phyloP scores from a whole-genome alignment of 2,113 vertebrate genomes.

The Amblyornis subalaris region DNA sequence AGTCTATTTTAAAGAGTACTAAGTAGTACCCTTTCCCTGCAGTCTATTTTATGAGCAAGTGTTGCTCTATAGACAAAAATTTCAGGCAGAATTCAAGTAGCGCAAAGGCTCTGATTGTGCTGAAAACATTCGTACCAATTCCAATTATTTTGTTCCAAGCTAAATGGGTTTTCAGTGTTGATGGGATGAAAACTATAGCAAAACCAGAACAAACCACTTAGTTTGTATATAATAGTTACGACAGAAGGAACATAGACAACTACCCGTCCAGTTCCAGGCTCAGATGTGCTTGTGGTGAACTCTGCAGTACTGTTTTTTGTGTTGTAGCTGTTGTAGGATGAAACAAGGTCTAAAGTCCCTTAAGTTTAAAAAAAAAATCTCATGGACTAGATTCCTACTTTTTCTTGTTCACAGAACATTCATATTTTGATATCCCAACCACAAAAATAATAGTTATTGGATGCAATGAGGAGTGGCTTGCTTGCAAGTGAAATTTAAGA shows the following conservation, averaged over 20 bases:
- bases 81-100: not conserved
- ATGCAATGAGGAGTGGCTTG: not conserved
- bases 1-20: not conserved
- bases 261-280: not conserved
- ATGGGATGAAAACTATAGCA: not conserved
- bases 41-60: not conserved
- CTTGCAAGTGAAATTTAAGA: not conserved
- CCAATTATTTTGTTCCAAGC: not conserved
- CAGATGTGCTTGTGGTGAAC: not conserved
- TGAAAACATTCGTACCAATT: not conserved
- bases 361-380: not conserved
- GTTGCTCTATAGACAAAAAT: not conserved
- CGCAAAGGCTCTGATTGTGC: accelerated
- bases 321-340: not conserved
- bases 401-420: not conserved
- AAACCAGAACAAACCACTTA: not conserved
- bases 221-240: not conserved
- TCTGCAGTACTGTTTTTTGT: not conserved
- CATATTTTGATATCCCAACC: not conserved
- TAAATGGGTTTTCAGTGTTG: not conserved
- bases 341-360: not conserved
- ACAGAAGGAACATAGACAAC: not conserved
- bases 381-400: not conserved
- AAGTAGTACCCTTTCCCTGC: not conserved
- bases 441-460: not conserved